Evolutionary conservation across 2,113 vertebrate genomes (phyloP).

Genomic region (Cyphomyrus plagiostoma): DNA sequence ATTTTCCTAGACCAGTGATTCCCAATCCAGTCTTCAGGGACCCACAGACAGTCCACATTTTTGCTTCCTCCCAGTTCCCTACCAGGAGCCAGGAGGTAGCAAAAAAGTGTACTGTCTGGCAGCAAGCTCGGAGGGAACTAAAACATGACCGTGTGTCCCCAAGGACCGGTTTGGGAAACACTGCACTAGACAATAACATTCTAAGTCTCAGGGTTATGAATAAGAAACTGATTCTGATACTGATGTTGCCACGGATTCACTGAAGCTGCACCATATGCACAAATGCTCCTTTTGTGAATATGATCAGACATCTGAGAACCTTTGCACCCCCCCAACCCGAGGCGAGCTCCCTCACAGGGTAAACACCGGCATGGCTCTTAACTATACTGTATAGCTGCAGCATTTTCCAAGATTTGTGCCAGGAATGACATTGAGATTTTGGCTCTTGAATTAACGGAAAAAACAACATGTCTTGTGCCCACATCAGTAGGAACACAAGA

Average conservation of each 20-base stretch:
- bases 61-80: not conserved
- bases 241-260: not conserved
- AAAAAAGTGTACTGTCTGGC: not conserved
- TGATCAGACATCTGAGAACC: not conserved
- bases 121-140: not conserved
- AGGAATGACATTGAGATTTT: slow-evolving; percentile 15
- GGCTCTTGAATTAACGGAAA: slow-evolving; percentile 26
- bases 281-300: not conserved
- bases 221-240: not conserved
- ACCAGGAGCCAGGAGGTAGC: not conserved
- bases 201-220: not conserved
- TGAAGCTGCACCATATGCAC: not conserved
- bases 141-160: not conserved
- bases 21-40: not conserved
- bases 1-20: not conserved
- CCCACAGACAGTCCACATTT: not conserved
- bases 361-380: not conserved
- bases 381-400: not conserved
- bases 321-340: not conserved
- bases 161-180: not conserved
- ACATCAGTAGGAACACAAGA: slow-evolving; percentile 20
- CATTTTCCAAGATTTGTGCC: slow-evolving; percentile 31
- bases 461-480: slow-evolving; percentile 28
- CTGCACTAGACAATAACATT: not conserved
- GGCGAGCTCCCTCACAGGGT: not conserved